These are phyloP conservation scores for Leptinotarsa juncta DNA, from an alignment of 2,888 invertebrate genomes.

Conservation along the genomic window DNA sequence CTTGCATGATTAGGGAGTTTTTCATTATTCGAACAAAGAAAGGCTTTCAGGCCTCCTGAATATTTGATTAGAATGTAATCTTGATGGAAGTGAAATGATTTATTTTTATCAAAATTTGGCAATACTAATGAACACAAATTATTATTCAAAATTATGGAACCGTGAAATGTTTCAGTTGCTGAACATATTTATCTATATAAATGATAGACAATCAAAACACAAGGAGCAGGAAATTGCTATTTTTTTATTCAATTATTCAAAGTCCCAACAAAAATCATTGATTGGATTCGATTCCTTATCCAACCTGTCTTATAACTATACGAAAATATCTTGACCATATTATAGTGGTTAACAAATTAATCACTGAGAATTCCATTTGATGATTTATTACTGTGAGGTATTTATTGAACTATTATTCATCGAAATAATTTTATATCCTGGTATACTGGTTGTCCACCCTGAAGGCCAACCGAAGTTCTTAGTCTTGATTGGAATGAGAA, in stretches of 20 bases:
- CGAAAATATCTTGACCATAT: too few relatives aligned
- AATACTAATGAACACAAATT: not conserved
- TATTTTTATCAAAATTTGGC: not conserved
- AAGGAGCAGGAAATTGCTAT: not conserved
- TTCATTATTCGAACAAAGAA: conserved; percentile 8
- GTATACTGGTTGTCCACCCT: not conserved
- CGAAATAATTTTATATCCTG: conserved; percentile 7
- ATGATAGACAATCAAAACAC: too few relatives aligned
- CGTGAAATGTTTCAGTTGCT: not conserved
- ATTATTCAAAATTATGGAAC: not conserved
- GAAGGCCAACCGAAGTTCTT: too few relatives aligned
- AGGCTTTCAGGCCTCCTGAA: not conserved
- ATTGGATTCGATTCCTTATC: too few relatives aligned
- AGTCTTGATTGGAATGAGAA: not conserved
- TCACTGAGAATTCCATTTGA: conserved; percentile 7
- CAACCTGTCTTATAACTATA: too few relatives aligned
- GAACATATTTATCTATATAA: too few relatives aligned
- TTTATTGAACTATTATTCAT: conserved; percentile 4
- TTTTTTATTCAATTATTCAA: not conserved
- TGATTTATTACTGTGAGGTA: conserved; percentile 9
- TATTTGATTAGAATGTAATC: conserved; percentile 1
- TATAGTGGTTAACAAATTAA: conserved; percentile 3
- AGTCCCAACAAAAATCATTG: too few relatives aligned
- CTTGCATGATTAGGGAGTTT: not conserved
- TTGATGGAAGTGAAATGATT: not conserved